Percentiles rank a stretch among this genome's conserved stretches.
Conservation (phyloP, 2,888 invertebrate species). For the Netelia virgata region DNA sequence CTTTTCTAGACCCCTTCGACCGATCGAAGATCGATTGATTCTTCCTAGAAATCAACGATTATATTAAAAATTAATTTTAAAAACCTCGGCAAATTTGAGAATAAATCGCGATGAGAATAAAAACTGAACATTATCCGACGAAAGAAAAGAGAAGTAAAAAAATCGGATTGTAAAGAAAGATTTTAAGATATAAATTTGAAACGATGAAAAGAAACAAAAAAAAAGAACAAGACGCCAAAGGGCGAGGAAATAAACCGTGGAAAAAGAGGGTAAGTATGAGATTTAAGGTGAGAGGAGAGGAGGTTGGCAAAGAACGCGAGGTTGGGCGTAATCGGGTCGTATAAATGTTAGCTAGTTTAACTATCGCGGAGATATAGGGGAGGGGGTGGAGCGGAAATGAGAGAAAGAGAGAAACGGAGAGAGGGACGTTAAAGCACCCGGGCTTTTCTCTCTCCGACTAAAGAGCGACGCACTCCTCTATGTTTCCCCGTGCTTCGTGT, state of each 20-base stretch:
- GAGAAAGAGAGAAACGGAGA: constrained; percentile 6
- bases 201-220: background rate
- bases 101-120: background rate
- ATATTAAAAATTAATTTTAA: background rate
- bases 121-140: background rate
- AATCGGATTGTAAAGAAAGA: background rate
- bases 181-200: background rate
- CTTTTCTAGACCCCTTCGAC: background rate
- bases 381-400: constrained; percentile 64
- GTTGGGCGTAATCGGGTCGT: constrained; percentile 77
- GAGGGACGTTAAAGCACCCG: constrained; percentile 11
- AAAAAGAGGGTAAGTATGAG: constrained; percentile 32
- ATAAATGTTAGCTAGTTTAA: background rate
- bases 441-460: constrained; percentile 12
- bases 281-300: constrained; percentile 47
- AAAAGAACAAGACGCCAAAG: background rate
- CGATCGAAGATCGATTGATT: background rate
- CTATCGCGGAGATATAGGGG: constrained; percentile 63
- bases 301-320: constrained; percentile 74
- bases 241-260: background rate
- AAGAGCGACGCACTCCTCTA: constrained; percentile 18
- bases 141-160: background rate
- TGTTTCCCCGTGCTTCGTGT: constrained; percentile 41
- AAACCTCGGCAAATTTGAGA: background rate
- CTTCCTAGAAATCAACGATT: background rate